phyloP scores from a whole-genome alignment of 1,140 invertebrate genomes.

The Neodiprion fabricii region DNA sequence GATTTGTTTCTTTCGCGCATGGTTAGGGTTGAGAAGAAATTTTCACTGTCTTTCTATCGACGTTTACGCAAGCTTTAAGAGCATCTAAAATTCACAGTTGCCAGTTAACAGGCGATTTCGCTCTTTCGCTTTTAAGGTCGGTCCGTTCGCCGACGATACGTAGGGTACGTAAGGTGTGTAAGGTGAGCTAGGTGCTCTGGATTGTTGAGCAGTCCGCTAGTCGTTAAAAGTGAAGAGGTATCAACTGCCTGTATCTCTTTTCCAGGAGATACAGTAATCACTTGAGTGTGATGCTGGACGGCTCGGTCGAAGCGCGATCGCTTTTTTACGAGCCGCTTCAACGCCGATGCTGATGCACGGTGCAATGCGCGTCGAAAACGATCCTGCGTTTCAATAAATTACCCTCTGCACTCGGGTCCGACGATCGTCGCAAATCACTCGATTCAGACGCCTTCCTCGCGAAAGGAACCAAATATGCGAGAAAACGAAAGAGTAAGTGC shows the following conservation, averaged over 20 bases:
- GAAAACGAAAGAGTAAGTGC: too few species aligned
- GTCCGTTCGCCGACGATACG: too few species aligned
- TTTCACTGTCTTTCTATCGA: neutral
- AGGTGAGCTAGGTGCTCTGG: neutral
- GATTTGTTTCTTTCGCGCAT: neutral
- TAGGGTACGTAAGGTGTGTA: neutral
- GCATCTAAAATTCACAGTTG: neutral
- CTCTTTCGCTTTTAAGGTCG: neutral
- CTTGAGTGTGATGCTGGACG: neutral
- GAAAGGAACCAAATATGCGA: neutral
- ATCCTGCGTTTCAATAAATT: neutral
- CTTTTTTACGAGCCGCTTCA: neutral
- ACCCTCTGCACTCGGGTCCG: neutral
- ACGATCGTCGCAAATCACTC: neutral
- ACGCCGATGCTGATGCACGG: neutral
- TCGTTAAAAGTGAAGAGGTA: neutral
- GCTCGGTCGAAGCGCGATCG: neutral
- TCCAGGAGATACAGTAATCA: neutral
- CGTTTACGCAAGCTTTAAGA: neutral
- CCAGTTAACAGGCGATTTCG: conserved; percentile 1
- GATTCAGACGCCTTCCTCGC: neutral
- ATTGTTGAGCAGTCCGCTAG: neutral
- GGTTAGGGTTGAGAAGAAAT: neutral
- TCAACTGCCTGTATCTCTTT: neutral
- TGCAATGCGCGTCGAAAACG: neutral